Evolutionary conservation across 2,888 invertebrate genomes (phyloP).

Genomic region (Pilophorus perplexus): DNA sequence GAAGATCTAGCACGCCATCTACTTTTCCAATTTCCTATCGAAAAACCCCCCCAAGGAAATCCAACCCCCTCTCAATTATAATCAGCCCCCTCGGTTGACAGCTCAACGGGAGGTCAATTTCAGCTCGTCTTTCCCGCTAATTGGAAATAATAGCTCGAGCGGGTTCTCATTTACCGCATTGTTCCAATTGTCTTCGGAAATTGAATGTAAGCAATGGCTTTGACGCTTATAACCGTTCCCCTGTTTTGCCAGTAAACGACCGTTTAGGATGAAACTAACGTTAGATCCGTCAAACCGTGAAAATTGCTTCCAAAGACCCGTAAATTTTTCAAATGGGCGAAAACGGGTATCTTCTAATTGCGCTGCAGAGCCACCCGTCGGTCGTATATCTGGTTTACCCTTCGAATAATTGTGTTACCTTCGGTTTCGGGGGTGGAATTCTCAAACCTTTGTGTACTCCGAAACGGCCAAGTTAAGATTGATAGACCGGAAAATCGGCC

Average conservation of each 20-base stretch:
- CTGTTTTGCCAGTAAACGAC: no score
- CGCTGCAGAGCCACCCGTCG: no score
- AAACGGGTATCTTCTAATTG: no score
- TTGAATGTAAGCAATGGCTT: no score
- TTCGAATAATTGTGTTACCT: no score
- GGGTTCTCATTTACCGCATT: neutral
- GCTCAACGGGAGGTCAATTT: slow-evolving; percentile 12
- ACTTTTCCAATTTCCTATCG: slow-evolving; percentile 35
- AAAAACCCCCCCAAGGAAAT: slow-evolving; percentile 4
- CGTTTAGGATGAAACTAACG: no score
- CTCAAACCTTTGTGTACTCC: slow-evolving; percentile 3
- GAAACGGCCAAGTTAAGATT: slow-evolving; percentile 27
- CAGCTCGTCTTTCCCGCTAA: slow-evolving; percentile 11
- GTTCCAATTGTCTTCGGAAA: neutral
- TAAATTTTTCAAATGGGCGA: no score
- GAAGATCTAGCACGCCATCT: slow-evolving; percentile 17
- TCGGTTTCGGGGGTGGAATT: slow-evolving; percentile 23
- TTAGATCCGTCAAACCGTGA: no score
- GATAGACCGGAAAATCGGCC: slow-evolving; percentile 29
- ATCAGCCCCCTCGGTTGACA: slow-evolving; percentile 22
- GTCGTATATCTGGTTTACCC: no score
- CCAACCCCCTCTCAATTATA: slow-evolving; percentile 29
- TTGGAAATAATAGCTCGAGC: slow-evolving; percentile 14
- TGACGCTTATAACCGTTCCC: no score
- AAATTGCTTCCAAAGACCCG: no score